Percentiles rank a stretch among this genome's conserved stretches.
phyloP scores from a whole-genome alignment of 2,797 vertebrate genomes.

The Hydrocynus forskahlii region DNA sequence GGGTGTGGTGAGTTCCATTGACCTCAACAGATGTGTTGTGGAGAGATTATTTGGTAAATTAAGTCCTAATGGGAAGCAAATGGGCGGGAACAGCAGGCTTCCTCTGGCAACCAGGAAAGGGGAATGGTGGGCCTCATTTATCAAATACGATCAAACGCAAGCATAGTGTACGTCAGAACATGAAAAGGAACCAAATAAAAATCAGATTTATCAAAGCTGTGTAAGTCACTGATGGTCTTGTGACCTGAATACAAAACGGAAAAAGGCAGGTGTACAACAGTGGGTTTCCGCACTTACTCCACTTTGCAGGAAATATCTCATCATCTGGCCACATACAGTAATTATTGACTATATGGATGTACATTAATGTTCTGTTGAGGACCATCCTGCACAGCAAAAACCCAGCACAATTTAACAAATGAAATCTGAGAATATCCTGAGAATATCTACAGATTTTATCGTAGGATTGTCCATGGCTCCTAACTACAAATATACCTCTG shows the following conservation, averaged over 20 bases:
- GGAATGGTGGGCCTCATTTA: constrained; percentile 43
- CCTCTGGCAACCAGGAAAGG: constrained; percentile 41
- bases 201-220: constrained; percentile 23
- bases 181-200: constrained; percentile 15
- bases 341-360: background rate
- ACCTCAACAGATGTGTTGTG: constrained; percentile 49
- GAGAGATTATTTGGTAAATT: constrained; percentile 47
- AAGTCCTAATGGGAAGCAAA: constrained; percentile 52
- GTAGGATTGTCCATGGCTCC: no score
- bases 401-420: no score
- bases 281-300: background rate
- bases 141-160: constrained; percentile 29
- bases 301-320: background rate
- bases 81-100: constrained; percentile 45
- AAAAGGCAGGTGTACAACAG: background rate
- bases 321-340: background rate
- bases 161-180: constrained; percentile 7
- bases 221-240: constrained; percentile 3
- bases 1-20: constrained; percentile 8
- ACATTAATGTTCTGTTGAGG: background rate
- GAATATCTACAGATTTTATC: no score
- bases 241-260: background rate
- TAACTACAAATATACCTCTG: no score
- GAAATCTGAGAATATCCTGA: no score
- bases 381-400: no score